Percentiles rank a stretch among this genome's conserved stretches.
These are phyloP conservation scores for Hippocampus barbouri DNA, from an alignment of 2,113 vertebrate species.

Conservation along the genomic window DNA sequence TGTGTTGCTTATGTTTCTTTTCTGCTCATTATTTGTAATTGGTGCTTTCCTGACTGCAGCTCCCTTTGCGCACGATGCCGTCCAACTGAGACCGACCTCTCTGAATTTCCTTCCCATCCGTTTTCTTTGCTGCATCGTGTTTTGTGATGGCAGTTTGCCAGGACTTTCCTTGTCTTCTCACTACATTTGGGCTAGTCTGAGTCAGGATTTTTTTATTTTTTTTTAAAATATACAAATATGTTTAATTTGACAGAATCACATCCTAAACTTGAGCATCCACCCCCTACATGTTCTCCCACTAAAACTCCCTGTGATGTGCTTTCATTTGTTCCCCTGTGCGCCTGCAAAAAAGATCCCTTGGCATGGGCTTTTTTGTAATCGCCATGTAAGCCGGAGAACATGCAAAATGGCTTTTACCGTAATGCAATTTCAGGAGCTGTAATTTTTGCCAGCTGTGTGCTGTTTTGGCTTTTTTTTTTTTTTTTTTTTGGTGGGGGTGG, in stretches of 20 bases:
- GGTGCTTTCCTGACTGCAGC: slow-evolving; percentile 6
- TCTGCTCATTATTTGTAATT: slow-evolving; percentile 17
- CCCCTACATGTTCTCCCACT: background rate
- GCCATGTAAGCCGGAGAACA: slow-evolving; percentile 69
- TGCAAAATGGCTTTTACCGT: slow-evolving; percentile 70
- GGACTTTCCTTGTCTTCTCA: slow-evolving; percentile 51
- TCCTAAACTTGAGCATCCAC: slow-evolving; percentile 7
- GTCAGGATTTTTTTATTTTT: slow-evolving; percentile 14
- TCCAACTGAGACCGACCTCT: slow-evolving; percentile 2
- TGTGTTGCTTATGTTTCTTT: slow-evolving; percentile 3
- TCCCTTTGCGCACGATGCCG: slow-evolving; percentile 3
- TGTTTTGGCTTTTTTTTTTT: slow-evolving; percentile 50
- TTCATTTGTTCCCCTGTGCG: slow-evolving; percentile 54
- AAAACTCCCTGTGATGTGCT: slow-evolving; percentile 51
- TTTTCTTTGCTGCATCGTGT: slow-evolving; percentile 20
- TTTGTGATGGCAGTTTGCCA: slow-evolving; percentile 31
- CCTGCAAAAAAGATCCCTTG: slow-evolving; percentile 66
- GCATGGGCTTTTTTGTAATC: slow-evolving; percentile 67
- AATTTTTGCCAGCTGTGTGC: slow-evolving; percentile 74
- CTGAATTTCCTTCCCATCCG: slow-evolving; percentile 6
- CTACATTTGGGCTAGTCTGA: slow-evolving; percentile 33
- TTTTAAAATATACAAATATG: slow-evolving; percentile 15
- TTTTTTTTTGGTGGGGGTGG: no score
- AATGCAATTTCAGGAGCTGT: slow-evolving; percentile 68
- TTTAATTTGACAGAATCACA: slow-evolving; percentile 41